These are phyloP conservation scores for Drosophila limbata DNA, from an alignment of 2,888 invertebrate species.

Conservation along the genomic window DNA sequence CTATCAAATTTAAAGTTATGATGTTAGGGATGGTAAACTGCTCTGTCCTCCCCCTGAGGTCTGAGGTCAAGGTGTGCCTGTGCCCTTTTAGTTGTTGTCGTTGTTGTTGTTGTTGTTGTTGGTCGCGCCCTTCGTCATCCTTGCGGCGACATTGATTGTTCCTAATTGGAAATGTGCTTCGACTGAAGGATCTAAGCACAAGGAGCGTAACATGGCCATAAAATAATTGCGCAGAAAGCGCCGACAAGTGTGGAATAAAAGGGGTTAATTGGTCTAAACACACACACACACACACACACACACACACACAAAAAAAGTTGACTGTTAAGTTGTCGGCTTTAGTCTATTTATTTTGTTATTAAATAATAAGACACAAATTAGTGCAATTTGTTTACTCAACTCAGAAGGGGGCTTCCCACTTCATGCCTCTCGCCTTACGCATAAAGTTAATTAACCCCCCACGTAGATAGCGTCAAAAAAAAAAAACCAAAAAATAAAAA, in stretches of 20 bases:
- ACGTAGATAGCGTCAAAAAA: constrained; percentile 41
- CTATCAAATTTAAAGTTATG: constrained; percentile 15
- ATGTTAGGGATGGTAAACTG: constrained; percentile 1
- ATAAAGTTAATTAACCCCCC: constrained; percentile 59
- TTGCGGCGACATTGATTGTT: constrained; percentile 56
- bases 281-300: constrained; percentile 6
- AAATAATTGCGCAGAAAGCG: constrained; percentile 64
- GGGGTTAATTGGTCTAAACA: constrained; percentile 52
- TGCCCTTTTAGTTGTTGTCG: constrained; percentile 6
- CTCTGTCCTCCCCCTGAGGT: not conserved
- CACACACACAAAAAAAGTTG: not conserved
- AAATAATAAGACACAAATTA: constrained; percentile 80
- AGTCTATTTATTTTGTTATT: constrained; percentile 77
- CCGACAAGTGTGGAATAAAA: constrained; percentile 57
- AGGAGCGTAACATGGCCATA: constrained; percentile 39
- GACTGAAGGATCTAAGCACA: constrained; percentile 27
- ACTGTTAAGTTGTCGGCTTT: constrained; percentile 50
- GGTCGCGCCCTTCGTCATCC: constrained; percentile 42
- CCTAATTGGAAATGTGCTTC: constrained; percentile 59
- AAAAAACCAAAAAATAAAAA: constrained; percentile 8
- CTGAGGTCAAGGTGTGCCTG: constrained; percentile 55
- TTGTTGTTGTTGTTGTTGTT: too few species aligned
- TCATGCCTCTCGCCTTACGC: constrained; percentile 10
- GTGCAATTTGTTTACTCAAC: constrained; percentile 72
- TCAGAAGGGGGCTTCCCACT: constrained; percentile 21